Evolutionary conservation across 2,113 vertebrate genomes (phyloP), one percentile per base, ranked within the genome.

Genomic region (Aegotheles bennettii): DNA sequence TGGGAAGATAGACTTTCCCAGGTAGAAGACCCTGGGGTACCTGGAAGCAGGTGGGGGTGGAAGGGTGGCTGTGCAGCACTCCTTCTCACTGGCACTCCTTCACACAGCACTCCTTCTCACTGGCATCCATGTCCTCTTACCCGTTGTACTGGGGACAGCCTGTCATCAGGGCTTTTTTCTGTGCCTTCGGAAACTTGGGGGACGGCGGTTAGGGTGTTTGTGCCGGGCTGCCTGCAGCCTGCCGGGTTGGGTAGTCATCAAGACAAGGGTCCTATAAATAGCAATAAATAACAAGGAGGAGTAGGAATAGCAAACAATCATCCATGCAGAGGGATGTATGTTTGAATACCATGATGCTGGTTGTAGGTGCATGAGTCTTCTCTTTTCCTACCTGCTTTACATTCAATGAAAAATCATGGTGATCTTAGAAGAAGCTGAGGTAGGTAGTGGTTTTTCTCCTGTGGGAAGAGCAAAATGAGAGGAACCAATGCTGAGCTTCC

Each of bases 241-340:
- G 21, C 1, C 2, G 24, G 1, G 0, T 13, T 80, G 31, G 5
- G 12, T 60, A 8, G 28, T 56, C 0, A 0, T 21, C 33, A 54
- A 54, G 23, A 33, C 5, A 71, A 28, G 47, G 17, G 23, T 23
- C 26, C 10, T 48, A 61, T 57, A 53, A 65, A 19, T 67, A 65
- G 28, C 54, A 43, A 3, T 83, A 64, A 76, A 28, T 56, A 80
- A 19, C 14, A 51, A 47, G n/a, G 56, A 83, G 43, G 33, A 77
- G 11, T 48, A 61, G 84, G 68, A 81, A 50, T 6, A 75, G 21
- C 21, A 36, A 43, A n/a, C 18, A 38, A 42, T 47, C 3, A 15
- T 74, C 65, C 12, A 16, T 28, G 42, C 2, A 5, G 21, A 53
- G 50, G 18, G 5, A 9, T 84, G 80, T 89, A 69, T 2, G 4